Conservation (phyloP, 2,113 vertebrate species). For the Orientallactaga bullata region DNA sequence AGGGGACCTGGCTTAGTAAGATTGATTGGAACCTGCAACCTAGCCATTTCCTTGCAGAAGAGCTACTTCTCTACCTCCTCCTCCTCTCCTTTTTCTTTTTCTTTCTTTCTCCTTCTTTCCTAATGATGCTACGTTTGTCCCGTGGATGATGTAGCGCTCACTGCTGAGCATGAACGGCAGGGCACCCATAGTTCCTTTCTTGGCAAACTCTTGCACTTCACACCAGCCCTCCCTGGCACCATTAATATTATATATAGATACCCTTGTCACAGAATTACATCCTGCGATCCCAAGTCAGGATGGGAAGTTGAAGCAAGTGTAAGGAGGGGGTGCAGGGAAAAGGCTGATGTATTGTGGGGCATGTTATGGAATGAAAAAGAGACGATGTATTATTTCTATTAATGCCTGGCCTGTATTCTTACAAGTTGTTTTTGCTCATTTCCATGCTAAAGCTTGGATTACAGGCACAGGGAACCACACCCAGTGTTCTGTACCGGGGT, state of each 20-base stretch:
- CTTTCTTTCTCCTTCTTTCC: slow-evolving; percentile 83
- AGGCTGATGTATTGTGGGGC: slow-evolving; percentile 93
- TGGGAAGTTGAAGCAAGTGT: slow-evolving; percentile 84
- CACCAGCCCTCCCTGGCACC: slow-evolving; percentile 90
- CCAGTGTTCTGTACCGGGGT: no score
- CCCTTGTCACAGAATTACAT: slow-evolving; percentile 98
- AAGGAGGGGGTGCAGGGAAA: slow-evolving; percentile 76
- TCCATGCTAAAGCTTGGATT: slow-evolving; percentile 60
- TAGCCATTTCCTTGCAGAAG: slow-evolving; percentile 93
- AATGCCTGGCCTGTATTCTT: slow-evolving; percentile 89
- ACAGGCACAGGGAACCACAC: no score
- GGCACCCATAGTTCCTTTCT: slow-evolving; percentile 94
- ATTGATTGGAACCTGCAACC: slow-evolving; percentile 95
- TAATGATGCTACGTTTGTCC: slow-evolving; percentile 98
- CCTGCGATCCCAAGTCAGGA: slow-evolving; percentile 92
- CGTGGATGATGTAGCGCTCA: slow-evolving; percentile 89
- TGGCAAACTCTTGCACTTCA: slow-evolving; percentile 91
- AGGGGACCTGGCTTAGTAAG: slow-evolving; percentile 87
- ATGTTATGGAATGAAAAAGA: slow-evolving; percentile 93
- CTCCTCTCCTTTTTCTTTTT: neutral
- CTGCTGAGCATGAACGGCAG: slow-evolving; percentile 88
- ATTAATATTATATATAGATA: slow-evolving; percentile 99
- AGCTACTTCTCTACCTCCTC: slow-evolving; percentile 84
- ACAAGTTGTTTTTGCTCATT: slow-evolving; percentile 83
- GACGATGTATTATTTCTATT: slow-evolving; percentile 92